phyloP scores from a whole-genome alignment of 1,140 invertebrate species.

The Solenopsis invicta region DNA sequence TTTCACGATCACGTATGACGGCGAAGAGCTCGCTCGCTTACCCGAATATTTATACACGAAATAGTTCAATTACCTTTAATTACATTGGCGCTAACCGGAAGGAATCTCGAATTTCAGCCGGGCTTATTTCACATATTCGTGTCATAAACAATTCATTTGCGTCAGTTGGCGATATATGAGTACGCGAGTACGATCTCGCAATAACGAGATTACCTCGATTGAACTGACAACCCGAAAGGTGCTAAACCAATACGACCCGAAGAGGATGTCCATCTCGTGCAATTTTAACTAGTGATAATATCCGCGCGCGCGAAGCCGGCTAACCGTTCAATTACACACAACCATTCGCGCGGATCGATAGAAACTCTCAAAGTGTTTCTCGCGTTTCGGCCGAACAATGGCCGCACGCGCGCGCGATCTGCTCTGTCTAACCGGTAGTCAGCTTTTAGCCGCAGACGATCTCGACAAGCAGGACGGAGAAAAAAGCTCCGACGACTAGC shows the following conservation, averaged over 20 bases:
- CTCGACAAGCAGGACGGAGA: constrained; percentile 30
- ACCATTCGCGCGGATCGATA: constrained; percentile 26
- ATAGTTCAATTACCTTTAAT: constrained; percentile 62
- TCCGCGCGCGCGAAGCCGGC: background rate
- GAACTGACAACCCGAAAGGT: constrained; percentile 36
- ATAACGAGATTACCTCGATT: constrained; percentile 44
- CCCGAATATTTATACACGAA: constrained; percentile 57
- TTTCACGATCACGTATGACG: constrained; percentile 26
- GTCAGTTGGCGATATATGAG: constrained; percentile 38
- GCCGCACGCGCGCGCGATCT: background rate
- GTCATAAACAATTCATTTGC: constrained; percentile 48
- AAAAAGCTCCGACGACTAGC: constrained; percentile 28
- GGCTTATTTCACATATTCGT: constrained; percentile 49
- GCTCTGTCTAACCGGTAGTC: constrained; percentile 2
- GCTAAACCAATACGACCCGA: constrained; percentile 15
- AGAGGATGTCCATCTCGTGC: constrained; percentile 34
- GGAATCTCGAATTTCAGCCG: background rate
- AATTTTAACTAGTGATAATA: constrained; percentile 57
- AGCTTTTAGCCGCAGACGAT: constrained; percentile 48
- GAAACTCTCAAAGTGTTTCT: constrained; percentile 24
- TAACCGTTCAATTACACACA: constrained; percentile 31
- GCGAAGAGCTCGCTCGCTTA: background rate
- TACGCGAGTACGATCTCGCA: background rate
- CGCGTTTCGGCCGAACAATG: constrained; percentile 19
- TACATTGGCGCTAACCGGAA: constrained; percentile 23